Evolutionary conservation across 2,113 vertebrate genomes (phyloP).

Genomic region (Diphyllodes magnificus): DNA sequence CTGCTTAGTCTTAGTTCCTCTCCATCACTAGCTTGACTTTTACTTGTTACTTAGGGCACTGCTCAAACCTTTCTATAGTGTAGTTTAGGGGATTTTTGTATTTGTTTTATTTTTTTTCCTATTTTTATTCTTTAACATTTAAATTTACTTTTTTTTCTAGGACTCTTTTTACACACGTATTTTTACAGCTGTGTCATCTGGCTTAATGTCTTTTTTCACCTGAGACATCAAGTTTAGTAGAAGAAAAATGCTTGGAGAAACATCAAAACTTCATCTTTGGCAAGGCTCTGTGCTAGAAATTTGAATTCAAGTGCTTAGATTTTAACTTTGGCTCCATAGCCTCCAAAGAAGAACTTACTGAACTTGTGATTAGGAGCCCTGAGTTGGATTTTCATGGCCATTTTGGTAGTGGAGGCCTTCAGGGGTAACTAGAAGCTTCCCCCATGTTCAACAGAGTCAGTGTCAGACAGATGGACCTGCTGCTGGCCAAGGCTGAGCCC

Average conservation of each 20-base stretch:
- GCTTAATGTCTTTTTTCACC: conserved; percentile 34
- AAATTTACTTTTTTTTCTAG: neutral
- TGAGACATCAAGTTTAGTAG: neutral
- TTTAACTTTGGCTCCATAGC: neutral
- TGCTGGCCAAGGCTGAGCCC: neutral
- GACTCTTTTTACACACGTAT: neutral
- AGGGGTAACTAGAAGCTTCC: neutral
- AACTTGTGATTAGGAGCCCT: neutral
- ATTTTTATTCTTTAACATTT: conserved; percentile 7
- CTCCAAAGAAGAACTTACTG: neutral
- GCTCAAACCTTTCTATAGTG: neutral
- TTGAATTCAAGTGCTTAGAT: neutral
- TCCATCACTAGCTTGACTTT: neutral
- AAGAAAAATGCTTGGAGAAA: conserved; percentile 3
- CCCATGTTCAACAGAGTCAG: neutral
- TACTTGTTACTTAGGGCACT: neutral
- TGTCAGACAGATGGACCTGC: neutral
- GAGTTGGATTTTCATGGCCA: neutral
- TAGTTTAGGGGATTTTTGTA: neutral
- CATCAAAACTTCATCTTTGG: conserved; percentile 11
- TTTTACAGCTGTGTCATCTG: conserved; percentile 25
- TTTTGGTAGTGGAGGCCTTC: neutral
- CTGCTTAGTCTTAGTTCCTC: neutral
- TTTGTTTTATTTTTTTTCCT: neutral
- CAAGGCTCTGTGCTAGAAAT: neutral